A percentile compares a stretch with the other conserved stretches of the same genome.
These are phyloP conservation scores for Anarrhichthys ocellatus DNA, from an alignment of 2,113 vertebrate genomes.

Conservation along the genomic window DNA sequence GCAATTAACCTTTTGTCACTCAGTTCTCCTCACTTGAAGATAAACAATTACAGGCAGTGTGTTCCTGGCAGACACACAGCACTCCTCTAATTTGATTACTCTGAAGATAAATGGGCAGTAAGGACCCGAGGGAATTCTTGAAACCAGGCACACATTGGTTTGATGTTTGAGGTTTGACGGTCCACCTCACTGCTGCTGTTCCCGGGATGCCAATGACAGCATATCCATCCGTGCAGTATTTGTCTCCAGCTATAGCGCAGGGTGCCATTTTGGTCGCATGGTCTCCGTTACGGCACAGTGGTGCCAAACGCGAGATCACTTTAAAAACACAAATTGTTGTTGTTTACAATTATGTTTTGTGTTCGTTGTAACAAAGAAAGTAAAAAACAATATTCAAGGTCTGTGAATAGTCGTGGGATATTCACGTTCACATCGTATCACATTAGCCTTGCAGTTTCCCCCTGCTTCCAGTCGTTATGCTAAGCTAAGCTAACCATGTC, in stretches of 20 bases:
- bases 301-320: too few relatives aligned
- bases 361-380: not conserved
- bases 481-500: not conserved
- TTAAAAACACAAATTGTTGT: not conserved
- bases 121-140: not conserved
- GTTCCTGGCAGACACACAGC: slow-evolving; percentile 20
- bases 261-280: not conserved
- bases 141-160: not conserved
- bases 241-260: not conserved
- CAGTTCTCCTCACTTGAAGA: slow-evolving; percentile 8
- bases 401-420: too few relatives aligned
- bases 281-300: not conserved
- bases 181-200: not conserved
- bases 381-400: not conserved
- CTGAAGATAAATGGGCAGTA: slow-evolving; percentile 5
- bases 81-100: slow-evolving; percentile 19
- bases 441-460: not conserved
- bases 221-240: not conserved
- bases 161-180: too few relatives aligned
- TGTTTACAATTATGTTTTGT: not conserved
- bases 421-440: not conserved
- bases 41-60: slow-evolving; percentile 12
- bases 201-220: not conserved
- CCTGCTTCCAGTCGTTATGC: not conserved
- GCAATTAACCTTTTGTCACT: slow-evolving; percentile 24